These are phyloP conservation scores for Geophilus truncorum DNA, from an alignment of 2,888 invertebrate genomes.

Conservation along the genomic window DNA sequence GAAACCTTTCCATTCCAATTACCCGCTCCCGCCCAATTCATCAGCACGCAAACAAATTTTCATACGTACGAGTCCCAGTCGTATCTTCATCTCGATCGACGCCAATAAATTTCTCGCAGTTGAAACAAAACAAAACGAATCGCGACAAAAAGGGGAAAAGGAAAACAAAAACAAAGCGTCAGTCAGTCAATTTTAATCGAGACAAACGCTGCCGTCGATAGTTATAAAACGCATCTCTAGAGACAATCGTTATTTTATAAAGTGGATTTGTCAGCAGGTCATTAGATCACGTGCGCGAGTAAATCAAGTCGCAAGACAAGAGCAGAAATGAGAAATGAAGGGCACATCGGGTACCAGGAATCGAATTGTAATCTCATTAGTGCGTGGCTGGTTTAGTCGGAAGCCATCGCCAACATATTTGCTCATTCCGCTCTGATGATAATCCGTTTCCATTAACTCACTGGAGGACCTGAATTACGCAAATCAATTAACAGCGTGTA, in stretches of 20 bases:
- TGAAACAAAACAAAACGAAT: too few species aligned
- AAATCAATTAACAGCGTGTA: slow-evolving; percentile 33
- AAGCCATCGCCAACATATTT: slow-evolving; percentile 15
- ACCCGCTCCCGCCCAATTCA: not conserved
- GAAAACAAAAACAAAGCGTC: not conserved
- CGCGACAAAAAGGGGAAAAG: too few species aligned
- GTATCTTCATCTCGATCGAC: not conserved
- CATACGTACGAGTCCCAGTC: not conserved
- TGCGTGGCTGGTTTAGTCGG: slow-evolving; percentile 30
- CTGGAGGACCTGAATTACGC: slow-evolving; percentile 30
- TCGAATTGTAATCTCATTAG: slow-evolving; percentile 32
- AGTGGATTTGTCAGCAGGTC: slow-evolving; percentile 13
- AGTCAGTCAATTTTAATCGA: not conserved
- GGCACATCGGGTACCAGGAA: slow-evolving; percentile 23
- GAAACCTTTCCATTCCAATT: not conserved
- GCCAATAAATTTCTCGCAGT: not conserved
- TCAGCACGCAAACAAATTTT: not conserved
- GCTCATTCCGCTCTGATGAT: slow-evolving; percentile 9
- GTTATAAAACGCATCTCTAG: not conserved
- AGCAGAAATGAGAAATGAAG: not conserved
- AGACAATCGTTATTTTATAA: not conserved
- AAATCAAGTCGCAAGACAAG: slow-evolving; percentile 14
- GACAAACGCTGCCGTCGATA: not conserved
- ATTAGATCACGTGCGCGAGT: not conserved
- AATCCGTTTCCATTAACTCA: slow-evolving; percentile 28